These are phyloP conservation scores for Diachasma alloeum DNA, from an alignment of 1,140 invertebrate genomes.

Conservation along the genomic window DNA sequence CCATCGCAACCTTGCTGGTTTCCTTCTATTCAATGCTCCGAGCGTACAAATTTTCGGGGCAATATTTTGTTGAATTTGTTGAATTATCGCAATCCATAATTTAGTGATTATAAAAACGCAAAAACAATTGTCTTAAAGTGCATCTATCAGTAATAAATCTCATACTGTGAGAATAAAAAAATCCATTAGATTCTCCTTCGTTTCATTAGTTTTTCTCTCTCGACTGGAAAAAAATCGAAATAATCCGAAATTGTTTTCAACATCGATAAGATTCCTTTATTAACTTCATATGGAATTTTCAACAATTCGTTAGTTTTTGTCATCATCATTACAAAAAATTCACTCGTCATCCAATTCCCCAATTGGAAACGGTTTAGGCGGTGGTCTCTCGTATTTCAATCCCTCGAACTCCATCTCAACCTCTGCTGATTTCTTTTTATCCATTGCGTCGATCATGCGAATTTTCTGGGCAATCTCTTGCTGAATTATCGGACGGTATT, in stretches of 20 bases:
- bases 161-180: too few species aligned
- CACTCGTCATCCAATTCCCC: constrained; percentile 48
- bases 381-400: constrained; percentile 42
- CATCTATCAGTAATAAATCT: too few species aligned
- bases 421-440: constrained; percentile 44
- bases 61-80: constrained; percentile 63
- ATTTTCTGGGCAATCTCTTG: constrained; percentile 64
- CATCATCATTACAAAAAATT: not conserved
- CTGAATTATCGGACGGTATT: constrained; percentile 61
- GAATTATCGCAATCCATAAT: too few species aligned
- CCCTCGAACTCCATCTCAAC: constrained; percentile 46
- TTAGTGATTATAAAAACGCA: too few species aligned
- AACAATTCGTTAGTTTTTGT: not conserved
- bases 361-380: constrained; percentile 55
- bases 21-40: constrained; percentile 51
- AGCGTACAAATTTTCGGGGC: constrained; percentile 60
- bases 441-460: constrained; percentile 54
- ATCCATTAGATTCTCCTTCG: too few species aligned
- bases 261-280: not conserved
- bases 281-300: not conserved
- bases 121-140: too few species aligned
- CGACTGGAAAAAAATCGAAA: too few species aligned
- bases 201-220: too few species aligned
- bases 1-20: constrained; percentile 42
- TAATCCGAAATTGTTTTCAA: not conserved